Percentiles rank a stretch among this genome's conserved stretches.
These are phyloP conservation scores for Spisula subtruncata DNA, from an alignment of 2,888 invertebrate genomes.

Conservation along the genomic window DNA sequence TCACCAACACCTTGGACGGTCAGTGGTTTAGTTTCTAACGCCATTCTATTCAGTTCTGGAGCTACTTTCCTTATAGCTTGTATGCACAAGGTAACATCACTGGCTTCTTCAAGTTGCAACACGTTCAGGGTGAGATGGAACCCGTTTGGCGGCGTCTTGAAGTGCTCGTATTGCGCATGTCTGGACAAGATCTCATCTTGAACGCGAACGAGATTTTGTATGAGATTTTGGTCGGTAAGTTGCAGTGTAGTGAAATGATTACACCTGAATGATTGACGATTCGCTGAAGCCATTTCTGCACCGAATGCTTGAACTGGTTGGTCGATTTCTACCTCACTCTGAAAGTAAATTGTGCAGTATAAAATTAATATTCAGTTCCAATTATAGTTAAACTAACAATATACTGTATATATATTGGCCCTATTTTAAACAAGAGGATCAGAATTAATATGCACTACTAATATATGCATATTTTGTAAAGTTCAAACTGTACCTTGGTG, in stretches of 20 bases:
- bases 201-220: constrained; percentile 79
- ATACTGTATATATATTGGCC: too few relatives aligned
- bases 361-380: too few relatives aligned
- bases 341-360: background rate
- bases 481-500: too few relatives aligned
- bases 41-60: constrained; percentile 73
- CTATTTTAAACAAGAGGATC: too few relatives aligned
- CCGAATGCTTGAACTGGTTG: background rate
- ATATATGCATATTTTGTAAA: too few relatives aligned
- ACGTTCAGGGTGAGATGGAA: constrained; percentile 88
- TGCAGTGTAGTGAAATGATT: constrained; percentile 87
- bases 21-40: constrained; percentile 76
- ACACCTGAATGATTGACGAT: constrained; percentile 76
- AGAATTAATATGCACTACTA: too few relatives aligned
- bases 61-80: constrained; percentile 76
- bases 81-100: constrained; percentile 79
- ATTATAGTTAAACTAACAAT: too few relatives aligned
- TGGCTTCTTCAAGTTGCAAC: constrained; percentile 84
- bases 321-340: background rate
- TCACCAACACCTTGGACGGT: constrained; percentile 83
- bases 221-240: constrained; percentile 83
- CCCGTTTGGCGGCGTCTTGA: constrained; percentile 83
- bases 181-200: constrained; percentile 85
- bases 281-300: background rate
- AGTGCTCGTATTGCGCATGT: constrained; percentile 84